Base-by-base conservation (phyloP, 2,113 vertebrate genomes). In the Axis porcinus region DNA sequence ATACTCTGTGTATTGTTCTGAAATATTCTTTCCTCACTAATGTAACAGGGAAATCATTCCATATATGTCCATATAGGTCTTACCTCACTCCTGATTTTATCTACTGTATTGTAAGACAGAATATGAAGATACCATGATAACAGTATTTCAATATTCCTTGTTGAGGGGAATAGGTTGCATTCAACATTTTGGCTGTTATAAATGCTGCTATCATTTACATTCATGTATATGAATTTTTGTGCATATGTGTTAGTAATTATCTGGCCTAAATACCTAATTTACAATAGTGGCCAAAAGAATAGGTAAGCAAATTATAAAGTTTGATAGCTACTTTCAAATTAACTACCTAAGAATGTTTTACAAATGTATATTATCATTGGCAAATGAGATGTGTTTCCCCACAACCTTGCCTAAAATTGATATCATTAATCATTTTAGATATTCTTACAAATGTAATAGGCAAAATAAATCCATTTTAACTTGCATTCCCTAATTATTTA, bases 391-490 rank as follows among this genome's bases (percentile, higher is more conserved):
- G 13, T 50, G 55, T 87, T 97, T 88, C 57, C 7, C 6, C 9
- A 88, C 1, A 33, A 62, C 6, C 21, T 76, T 93, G 85, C 25
- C 25, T 60, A 74, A 91, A 96, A 88, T 23, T 45, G 4, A 36
- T 94, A 55, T 23, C 25, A 40, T 67, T 79, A 55, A 62, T 50
- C 12, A 88, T 25, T 84, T 86, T 82, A 11, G 13, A 92, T 92
- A 84, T 50, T 88, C 12, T 82, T 92, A 2, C 33, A 67, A 96
- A 89, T 60, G 0, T 16, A 67, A 47, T 7, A 87, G 54, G 33
- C 4, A 88, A 97, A 97, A 86, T 78, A 78, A 94, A 78, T 36
- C 6, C 70, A 25, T 28, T 92, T 92, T 70, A 86, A 94, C 55
- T 79, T 92, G 5, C 4, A 28, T 45, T 74, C 21, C 17, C 15